Evolutionary conservation across 2,113 vertebrate species (phyloP).

Genomic region (Pelvicachromis taeniatus): DNA sequence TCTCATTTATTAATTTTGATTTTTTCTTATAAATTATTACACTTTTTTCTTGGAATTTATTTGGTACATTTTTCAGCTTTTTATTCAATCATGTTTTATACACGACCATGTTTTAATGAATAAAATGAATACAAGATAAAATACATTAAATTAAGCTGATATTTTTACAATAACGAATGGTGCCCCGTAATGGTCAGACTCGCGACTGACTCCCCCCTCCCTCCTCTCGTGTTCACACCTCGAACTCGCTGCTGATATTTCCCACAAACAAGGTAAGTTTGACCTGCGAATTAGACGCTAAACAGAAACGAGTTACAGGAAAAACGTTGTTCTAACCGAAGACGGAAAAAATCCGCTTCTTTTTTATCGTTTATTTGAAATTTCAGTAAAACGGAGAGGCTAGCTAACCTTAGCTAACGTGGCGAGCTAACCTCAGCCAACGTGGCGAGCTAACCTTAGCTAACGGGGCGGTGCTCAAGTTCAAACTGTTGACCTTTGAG

Average conservation of each 20-base stretch:
- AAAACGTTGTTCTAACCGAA: accelerated
- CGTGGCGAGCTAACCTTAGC: background rate
- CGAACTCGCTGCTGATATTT: background rate
- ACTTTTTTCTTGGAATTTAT: background rate
- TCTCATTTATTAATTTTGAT: accelerated
- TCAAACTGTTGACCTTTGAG: background rate
- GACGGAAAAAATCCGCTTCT: background rate
- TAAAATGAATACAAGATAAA: background rate
- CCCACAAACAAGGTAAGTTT: accelerated
- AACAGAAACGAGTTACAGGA: background rate
- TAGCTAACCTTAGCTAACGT: background rate
- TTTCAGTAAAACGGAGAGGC: background rate
- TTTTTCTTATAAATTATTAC: background rate
- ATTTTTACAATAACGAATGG: accelerated
- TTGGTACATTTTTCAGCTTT: accelerated
- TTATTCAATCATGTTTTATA: background rate
- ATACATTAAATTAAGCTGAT: accelerated
- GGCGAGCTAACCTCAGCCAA: background rate
- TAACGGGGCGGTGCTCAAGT: background rate
- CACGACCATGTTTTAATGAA: accelerated
- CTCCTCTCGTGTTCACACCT: background rate
- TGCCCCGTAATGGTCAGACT: background rate
- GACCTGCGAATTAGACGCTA: background rate
- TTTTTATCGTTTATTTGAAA: background rate
- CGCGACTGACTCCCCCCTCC: accelerated